Evolutionary conservation across 2,888 invertebrate species (phyloP).

Genomic region (Dendrolimus pini): DNA sequence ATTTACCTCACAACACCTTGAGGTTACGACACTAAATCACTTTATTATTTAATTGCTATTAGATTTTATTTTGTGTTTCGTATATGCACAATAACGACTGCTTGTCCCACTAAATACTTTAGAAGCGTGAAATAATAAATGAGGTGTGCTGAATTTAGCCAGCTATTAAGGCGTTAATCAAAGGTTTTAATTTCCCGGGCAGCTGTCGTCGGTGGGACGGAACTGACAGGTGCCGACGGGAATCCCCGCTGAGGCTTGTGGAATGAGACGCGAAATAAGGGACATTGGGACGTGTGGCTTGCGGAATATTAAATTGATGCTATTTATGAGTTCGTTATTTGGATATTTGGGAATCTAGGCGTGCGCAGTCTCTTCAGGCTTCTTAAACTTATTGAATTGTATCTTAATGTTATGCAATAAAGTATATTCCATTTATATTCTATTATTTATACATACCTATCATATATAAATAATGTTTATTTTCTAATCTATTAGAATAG

Average conservation of each 20-base stretch:
- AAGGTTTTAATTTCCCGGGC: slow-evolving; percentile 38
- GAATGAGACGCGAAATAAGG: slow-evolving; percentile 10
- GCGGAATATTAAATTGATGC: background rate
- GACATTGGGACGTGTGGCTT: background rate
- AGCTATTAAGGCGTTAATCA: slow-evolving; percentile 20
- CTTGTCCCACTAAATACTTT: background rate
- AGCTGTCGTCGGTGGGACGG: slow-evolving; percentile 17
- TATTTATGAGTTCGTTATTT: background rate
- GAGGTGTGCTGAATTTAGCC: background rate
- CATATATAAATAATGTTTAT: too few relatives aligned
- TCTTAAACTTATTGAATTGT: too few relatives aligned
- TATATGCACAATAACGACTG: too few relatives aligned
- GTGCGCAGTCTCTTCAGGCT: too few relatives aligned
- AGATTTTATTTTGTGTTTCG: too few relatives aligned
- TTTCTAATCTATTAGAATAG: too few relatives aligned
- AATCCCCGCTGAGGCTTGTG: slow-evolving; percentile 14
- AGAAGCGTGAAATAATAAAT: background rate
- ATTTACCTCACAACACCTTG: too few relatives aligned
- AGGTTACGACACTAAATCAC: too few relatives aligned
- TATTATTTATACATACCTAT: too few relatives aligned
- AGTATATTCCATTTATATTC: too few relatives aligned
- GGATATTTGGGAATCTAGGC: background rate
- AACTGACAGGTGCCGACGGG: slow-evolving; percentile 27
- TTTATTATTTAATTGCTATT: too few relatives aligned
- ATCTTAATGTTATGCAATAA: too few relatives aligned